Evolutionary conservation across 2,888 invertebrate genomes (phyloP).

Genomic region (Lordiphosa andalusiaca): DNA sequence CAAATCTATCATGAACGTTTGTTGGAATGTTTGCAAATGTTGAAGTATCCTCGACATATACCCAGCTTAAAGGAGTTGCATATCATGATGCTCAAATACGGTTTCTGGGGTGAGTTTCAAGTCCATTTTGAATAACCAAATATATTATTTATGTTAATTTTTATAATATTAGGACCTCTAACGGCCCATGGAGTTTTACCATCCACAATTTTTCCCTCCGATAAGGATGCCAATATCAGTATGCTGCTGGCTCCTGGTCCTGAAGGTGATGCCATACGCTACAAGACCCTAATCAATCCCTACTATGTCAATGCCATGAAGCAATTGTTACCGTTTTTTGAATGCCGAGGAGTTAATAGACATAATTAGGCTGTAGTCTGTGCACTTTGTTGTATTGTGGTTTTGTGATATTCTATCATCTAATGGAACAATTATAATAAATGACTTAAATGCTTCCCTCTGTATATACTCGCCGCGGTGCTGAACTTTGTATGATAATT

Average conservation of each 20-base stretch:
- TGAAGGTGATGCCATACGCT: slow-evolving; percentile 58
- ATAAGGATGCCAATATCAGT: slow-evolving; percentile 66
- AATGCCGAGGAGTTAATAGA: slow-evolving; percentile 58
- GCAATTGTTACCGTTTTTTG: slow-evolving; percentile 69
- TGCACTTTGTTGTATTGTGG: not conserved
- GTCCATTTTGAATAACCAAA: not conserved
- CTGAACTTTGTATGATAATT: no score
- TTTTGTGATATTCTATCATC: not conserved
- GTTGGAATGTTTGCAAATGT: slow-evolving; percentile 52
- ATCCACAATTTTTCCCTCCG: slow-evolving; percentile 60
- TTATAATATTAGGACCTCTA: slow-evolving; percentile 45
- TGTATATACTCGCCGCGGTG: no score
- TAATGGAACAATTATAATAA: not conserved
- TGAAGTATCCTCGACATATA: slow-evolving; percentile 59
- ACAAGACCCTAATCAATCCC: slow-evolving; percentile 55
- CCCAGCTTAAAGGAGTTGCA: slow-evolving; percentile 65
- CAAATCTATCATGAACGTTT: slow-evolving; percentile 66
- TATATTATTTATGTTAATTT: not conserved
- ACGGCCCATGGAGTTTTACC: slow-evolving; percentile 49
- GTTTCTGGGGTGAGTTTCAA: slow-evolving; percentile 55
- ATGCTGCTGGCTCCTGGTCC: slow-evolving; percentile 60
- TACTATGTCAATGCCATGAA: slow-evolving; percentile 66
- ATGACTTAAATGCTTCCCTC: not conserved
- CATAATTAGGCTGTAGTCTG: not conserved
- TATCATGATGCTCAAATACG: slow-evolving; percentile 58